Percentiles rank a stretch among this genome's conserved stretches.
phyloP scores from a whole-genome alignment of 2,888 invertebrate species.

The Gari tellinella region DNA sequence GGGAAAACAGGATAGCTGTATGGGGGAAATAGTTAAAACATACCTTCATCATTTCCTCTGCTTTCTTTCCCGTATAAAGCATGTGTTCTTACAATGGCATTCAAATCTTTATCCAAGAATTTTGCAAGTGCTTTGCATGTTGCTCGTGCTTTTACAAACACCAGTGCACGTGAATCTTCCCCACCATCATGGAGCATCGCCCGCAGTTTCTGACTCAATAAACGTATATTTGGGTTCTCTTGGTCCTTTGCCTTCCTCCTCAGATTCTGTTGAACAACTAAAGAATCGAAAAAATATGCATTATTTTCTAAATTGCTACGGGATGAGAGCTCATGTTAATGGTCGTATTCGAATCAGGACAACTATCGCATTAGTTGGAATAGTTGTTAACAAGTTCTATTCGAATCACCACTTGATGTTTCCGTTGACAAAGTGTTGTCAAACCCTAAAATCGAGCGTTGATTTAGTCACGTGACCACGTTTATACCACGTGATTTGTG shows the following conservation, averaged over 20 bases:
- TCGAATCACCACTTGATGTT: too few species aligned
- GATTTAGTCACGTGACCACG: too few species aligned
- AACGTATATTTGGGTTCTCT: slow-evolving; percentile 66
- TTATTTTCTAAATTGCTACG: too few species aligned
- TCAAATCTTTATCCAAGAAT: slow-evolving; percentile 56
- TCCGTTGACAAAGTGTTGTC: too few species aligned
- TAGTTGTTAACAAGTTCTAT: too few species aligned
- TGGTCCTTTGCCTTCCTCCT: not conserved
- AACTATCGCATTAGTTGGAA: too few species aligned
- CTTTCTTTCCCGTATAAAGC: slow-evolving; percentile 47
- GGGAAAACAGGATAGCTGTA: too few species aligned
- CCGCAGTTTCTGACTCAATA: slow-evolving; percentile 49
- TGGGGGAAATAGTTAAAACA: not conserved
- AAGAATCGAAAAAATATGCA: too few species aligned
- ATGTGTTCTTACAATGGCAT: slow-evolving; percentile 6
- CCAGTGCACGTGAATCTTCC: slow-evolving; percentile 61
- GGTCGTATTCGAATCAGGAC: too few species aligned
- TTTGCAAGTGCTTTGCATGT: slow-evolving; percentile 62
- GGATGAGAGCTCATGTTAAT: too few species aligned
- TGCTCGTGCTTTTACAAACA: slow-evolving; percentile 72
- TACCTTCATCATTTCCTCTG: slow-evolving; percentile 50
- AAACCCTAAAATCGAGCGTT: too few species aligned
- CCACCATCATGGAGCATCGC: slow-evolving; percentile 50
- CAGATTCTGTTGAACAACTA: slow-evolving; percentile 57
- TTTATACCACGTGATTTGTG: too few species aligned